These are phyloP conservation scores for Biston betularia DNA, from an alignment of 2,888 invertebrate genomes.

Conservation along the genomic window DNA sequence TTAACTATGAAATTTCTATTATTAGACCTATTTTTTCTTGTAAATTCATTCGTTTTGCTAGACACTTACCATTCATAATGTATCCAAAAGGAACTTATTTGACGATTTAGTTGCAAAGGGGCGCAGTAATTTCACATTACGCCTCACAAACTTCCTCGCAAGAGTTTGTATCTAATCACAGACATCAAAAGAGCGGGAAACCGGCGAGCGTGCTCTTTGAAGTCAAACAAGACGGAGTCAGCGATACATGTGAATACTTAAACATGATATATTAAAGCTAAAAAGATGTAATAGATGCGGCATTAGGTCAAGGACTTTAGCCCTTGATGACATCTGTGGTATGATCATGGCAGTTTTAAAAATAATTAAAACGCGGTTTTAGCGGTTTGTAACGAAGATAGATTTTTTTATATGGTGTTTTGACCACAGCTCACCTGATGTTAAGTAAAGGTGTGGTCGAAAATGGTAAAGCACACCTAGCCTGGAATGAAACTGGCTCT, in stretches of 20 bases:
- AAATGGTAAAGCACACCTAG: no score
- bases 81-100: not conserved
- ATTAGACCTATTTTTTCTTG: not conserved
- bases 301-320: not conserved
- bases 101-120: conserved; percentile 10
- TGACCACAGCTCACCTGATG: no score
- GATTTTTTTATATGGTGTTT: no score
- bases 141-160: conserved; percentile 19
- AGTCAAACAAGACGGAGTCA: conserved; percentile 14
- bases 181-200: conserved; percentile 27
- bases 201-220: conserved; percentile 20
- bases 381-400: no score
- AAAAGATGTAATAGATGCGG: not conserved
- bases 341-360: no score
- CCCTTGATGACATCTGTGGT: not conserved
- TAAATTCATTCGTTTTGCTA: not conserved
- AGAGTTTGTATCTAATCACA: conserved; percentile 29
- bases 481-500: no score
- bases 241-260: not conserved
- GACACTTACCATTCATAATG: not conserved
- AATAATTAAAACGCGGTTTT: no score
- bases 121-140: conserved; percentile 22
- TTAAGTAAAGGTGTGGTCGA: no score
- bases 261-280: not conserved
- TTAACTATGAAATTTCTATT: not conserved